Base-by-base conservation (phyloP, 2,888 invertebrate genomes). In the Andrena haemorrhoa region DNA sequence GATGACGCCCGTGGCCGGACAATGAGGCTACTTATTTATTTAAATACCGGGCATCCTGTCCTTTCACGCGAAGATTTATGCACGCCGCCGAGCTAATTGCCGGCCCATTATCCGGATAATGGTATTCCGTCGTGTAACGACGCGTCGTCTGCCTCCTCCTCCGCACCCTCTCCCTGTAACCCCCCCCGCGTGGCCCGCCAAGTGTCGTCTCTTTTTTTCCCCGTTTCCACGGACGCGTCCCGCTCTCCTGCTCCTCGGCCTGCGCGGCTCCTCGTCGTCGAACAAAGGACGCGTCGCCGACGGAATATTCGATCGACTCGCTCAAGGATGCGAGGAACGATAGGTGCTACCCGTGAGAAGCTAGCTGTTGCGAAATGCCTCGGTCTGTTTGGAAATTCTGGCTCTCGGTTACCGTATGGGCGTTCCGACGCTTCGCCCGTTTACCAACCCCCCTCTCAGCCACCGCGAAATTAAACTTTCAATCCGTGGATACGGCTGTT, bases 21-120 rank as follows among this genome's bases (percentile, higher is more conserved):
- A 93, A 93, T 93, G 91, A 90, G 90, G 90, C 92, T 92, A 91
- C 93, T 92, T 93, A 93, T 93, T 93, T 93, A 93, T 94, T 94
- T 93, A 93, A 94, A 93, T 92, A 93, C 91, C 89, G 87, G 91
- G 93, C 92, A 92, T 93, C 93, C 93, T 93, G 93, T 93, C 92
- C 93, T 93, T 94, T 94, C 93, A 93, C 89, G 89, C 88, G 88
- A 92, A 92, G 93, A 93, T 93, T 93, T 93, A 93, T 92, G 92
- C 93, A 92, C 90, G 92, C 89, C 92, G 92, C 89, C 91, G 92
- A 91, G 93, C 93, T 94, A 94, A 94, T 94, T 93, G 93, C 93
- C 92, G 91, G 87, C 89, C 93, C 91, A 93, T 93, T 93, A 93
- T 93, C 88, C 90, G 91, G 87, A 92, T 93, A 93, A 94, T 93